Base-by-base conservation (phyloP, 2,888 invertebrate species). In the Erannis defoliaria region DNA sequence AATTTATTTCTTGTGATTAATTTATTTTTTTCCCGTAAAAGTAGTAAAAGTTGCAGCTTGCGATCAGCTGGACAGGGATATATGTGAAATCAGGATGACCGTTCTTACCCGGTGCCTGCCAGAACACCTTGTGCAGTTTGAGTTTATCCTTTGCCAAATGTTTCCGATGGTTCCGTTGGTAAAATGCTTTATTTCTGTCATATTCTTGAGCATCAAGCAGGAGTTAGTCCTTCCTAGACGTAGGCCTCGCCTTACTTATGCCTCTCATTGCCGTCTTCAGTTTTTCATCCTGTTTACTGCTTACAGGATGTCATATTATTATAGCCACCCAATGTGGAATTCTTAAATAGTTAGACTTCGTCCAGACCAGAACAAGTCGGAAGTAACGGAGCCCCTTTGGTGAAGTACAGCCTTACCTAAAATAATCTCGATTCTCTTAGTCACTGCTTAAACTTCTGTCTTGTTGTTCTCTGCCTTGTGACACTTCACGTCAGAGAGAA, bases 1-100 rank as follows among this genome's bases (percentile, higher is more conserved):
- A 70, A 75, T 76, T 73, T 72, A 75, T 76, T 76, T 68, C 73
- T 72, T 72, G 67, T 71, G 55, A 75, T 75, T 76, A 71, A 70
- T 76, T 73, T 74, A 72, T 75, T 70, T 71, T 68, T 70, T 58
- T 55, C 48, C 21, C 19, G 21, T 42, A 64, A 67, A 64, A 56
- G 68, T 53, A 68, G 66, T 64, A 66, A 68, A 68, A 60, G 65
- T 68, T 67, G 62, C 70, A 71, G 70, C 70, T 71, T 71, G 68
- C 68, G 60, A 60, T 66, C 63, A 66, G 68, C 64, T 70, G 66
- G 55, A 55, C 55, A 42, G 49, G 51, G 64, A 64, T 59, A 56
- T 61, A 64, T 68, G 60, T 64, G 53, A 37, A 62, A 62, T 56
- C 56, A 62, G 56, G 50, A 62, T 21, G 56, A 62, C 56, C 40